These are phyloP conservation scores for Eulemur coronatus DNA, from an alignment of 2,797 vertebrate species.

Conservation along the genomic window DNA sequence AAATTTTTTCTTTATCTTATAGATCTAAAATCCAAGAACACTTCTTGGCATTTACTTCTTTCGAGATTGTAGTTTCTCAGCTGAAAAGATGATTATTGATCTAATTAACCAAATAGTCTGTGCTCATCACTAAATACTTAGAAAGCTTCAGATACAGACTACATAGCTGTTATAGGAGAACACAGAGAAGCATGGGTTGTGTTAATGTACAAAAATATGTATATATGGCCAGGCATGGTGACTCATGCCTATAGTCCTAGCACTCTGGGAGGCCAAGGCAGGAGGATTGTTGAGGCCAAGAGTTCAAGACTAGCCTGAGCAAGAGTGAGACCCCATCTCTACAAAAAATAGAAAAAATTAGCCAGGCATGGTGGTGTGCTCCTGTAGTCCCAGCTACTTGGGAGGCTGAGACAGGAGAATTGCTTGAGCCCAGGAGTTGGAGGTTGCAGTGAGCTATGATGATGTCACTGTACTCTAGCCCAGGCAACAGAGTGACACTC, in stretches of 20 bases:
- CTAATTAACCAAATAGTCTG: background rate
- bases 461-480: too few species aligned
- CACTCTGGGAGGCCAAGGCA: background rate
- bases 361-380: background rate
- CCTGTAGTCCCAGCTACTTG: background rate
- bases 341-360: background rate
- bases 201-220: background rate
- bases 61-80: background rate
- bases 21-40: background rate
- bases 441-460: too few species aligned
- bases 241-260: background rate
- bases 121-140: slow-evolving; percentile 53
- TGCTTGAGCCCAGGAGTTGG: background rate
- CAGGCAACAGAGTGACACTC: too few species aligned
- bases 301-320: background rate
- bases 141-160: slow-evolving; percentile 9
- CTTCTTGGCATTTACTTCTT: background rate
- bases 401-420: background rate
- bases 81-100: background rate
- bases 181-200: background rate
- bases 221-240: background rate
- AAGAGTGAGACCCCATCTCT: background rate
- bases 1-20: background rate
- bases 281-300: background rate
- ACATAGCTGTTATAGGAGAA: background rate